Percentiles rank a stretch among this genome's conserved stretches.
Conservation (phyloP, 2,113 vertebrate species). For the Silurus glanis region DNA sequence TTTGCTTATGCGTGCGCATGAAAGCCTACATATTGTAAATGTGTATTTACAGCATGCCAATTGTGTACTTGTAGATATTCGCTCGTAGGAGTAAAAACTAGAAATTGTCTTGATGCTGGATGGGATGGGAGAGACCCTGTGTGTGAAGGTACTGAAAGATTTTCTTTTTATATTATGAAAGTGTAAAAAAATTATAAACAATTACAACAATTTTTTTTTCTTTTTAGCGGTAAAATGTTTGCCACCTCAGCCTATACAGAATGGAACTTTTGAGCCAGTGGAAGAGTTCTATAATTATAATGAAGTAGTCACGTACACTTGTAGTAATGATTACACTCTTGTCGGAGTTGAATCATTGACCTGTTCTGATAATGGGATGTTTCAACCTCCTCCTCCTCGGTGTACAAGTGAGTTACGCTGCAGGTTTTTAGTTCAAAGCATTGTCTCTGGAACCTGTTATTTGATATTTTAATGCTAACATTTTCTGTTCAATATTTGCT, state of each 20-base stretch:
- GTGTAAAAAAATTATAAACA: neutral
- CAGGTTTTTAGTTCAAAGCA: too few relatives aligned
- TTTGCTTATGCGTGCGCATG: neutral
- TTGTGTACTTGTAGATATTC: neutral
- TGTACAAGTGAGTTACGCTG: neutral
- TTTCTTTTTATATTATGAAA: neutral
- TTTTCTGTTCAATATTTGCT: neutral
- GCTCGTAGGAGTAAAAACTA: rapidly evolving
- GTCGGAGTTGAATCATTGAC: rapidly evolving
- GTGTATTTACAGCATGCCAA: neutral
- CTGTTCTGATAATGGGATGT: constrained; percentile 50
- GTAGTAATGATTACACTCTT: neutral
- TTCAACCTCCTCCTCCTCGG: constrained; percentile 28
- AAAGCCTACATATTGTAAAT: neutral
- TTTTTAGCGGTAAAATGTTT: constrained; percentile 57
- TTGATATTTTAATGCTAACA: neutral
- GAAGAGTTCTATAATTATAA: rapidly evolving
- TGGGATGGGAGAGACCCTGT: constrained; percentile 38
- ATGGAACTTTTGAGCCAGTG: rapidly evolving
- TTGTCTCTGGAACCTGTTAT: neutral
- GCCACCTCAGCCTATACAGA: rapidly evolving
- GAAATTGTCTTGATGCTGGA: neutral
- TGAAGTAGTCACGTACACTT: neutral
- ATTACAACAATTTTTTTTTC: neutral
- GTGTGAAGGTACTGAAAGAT: constrained; percentile 64